Evolutionary conservation across 2,797 vertebrate genomes (phyloP).

Genomic region (Avahi laniger): DNA sequence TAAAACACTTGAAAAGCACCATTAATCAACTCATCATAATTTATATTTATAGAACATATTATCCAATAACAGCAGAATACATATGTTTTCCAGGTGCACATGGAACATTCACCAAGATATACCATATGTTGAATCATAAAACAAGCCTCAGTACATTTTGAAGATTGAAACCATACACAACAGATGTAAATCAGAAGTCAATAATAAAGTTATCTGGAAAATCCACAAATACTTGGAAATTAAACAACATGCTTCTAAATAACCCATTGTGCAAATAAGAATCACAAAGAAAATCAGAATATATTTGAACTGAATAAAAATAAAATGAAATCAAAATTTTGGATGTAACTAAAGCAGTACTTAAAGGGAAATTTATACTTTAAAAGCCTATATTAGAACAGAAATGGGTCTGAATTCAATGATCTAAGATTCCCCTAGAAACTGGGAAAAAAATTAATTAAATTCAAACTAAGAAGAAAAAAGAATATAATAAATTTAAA

Average conservation of each 20-base stretch:
- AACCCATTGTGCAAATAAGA: not conserved
- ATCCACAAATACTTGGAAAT: not conserved
- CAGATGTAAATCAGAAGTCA: not conserved
- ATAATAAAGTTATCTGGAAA: not conserved
- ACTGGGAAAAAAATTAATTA: not conserved
- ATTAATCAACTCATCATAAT: not conserved
- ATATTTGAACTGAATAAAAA: conserved; percentile 17
- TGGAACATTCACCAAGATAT: not conserved
- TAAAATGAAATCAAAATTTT: not conserved
- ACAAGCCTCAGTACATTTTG: not conserved
- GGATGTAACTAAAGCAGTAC: not conserved
- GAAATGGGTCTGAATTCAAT: not conserved
- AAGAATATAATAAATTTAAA: not conserved
- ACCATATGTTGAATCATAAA: not conserved
- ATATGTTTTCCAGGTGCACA: not conserved
- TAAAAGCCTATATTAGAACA: not conserved
- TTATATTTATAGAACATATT: not conserved
- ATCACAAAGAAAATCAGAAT: not conserved
- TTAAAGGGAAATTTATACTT: not conserved
- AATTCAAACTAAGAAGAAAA: not conserved
- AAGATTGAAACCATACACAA: not conserved
- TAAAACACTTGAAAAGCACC: not conserved
- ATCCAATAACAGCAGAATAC: not conserved
- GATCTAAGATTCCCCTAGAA: not conserved
- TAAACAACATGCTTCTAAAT: not conserved